phyloP scores from a whole-genome alignment of 2,888 invertebrate genomes.

The Oscheius sp. region DNA sequence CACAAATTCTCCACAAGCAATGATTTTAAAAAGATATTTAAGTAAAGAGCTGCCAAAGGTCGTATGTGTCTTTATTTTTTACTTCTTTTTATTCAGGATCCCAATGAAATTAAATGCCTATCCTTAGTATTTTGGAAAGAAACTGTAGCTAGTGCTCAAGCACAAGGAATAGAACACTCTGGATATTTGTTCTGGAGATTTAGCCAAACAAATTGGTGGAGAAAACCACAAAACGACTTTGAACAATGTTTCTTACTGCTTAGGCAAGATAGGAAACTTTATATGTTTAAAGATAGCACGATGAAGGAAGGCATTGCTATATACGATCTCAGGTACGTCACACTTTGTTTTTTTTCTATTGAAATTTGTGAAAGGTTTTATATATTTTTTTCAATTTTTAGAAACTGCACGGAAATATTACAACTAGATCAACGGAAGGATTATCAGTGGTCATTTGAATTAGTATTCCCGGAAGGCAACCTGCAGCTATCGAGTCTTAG shows the following conservation, averaged over 20 bases:
- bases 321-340: constrained; percentile 42
- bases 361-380: no score
- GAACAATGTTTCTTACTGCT: constrained; percentile 52
- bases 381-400: no score
- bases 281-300: constrained; percentile 60
- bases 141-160: neutral
- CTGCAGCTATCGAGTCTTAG: constrained; percentile 24
- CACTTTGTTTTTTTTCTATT: neutral
- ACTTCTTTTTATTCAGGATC: constrained; percentile 9
- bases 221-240: constrained; percentile 40
- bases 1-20: constrained; percentile 30
- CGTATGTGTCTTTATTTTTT: neutral
- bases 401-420: constrained; percentile 23
- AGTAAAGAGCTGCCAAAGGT: constrained; percentile 19
- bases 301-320: constrained; percentile 50
- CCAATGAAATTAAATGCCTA: constrained; percentile 14
- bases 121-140: constrained; percentile 38
- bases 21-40: constrained; percentile 36
- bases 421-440: constrained; percentile 31
- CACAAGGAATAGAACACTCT: constrained; percentile 1
- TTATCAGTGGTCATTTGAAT: constrained; percentile 18
- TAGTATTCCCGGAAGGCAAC: constrained; percentile 15
- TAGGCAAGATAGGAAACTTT: constrained; percentile 50
- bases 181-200: constrained; percentile 23
- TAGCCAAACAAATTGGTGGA: constrained; percentile 43